Conservation (phyloP, 92 coral and sea anemone genomes). For the Chrysogorgia sp. region DNA sequence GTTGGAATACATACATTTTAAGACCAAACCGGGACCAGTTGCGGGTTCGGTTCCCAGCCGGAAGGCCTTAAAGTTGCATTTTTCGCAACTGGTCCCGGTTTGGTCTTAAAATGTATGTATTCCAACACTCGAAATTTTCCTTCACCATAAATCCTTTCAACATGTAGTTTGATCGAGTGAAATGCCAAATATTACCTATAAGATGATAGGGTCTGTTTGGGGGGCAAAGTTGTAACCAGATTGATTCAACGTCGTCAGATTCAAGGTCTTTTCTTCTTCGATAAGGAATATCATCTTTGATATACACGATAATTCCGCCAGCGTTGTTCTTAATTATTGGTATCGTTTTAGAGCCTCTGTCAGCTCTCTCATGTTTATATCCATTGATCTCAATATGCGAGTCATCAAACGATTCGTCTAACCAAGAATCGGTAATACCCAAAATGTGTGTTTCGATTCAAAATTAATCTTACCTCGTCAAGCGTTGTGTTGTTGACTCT, state of each 20-base stretch:
- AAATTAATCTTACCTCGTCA: conserved; percentile 31
- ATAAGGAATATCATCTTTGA: conserved; percentile 10
- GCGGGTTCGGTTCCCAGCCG: too few relatives aligned
- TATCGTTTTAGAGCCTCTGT: conserved; percentile 14
- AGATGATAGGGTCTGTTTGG: conserved; percentile 26
- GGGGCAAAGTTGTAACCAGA: conserved; percentile 50
- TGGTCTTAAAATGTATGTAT: too few relatives aligned
- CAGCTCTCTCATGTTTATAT: conserved; percentile 28
- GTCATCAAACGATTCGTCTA: conserved; percentile 24
- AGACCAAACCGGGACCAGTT: too few relatives aligned
- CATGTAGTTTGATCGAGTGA: too few relatives aligned
- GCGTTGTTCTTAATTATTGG: background rate
- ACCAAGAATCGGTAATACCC: conserved; percentile 44
- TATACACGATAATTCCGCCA: conserved; percentile 8
- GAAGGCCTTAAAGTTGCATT: too few relatives aligned
- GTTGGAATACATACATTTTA: too few relatives aligned
- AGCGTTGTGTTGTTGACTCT: conserved; percentile 27
- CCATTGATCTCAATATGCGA: conserved; percentile 37
- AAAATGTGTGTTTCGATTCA: conserved; percentile 27
- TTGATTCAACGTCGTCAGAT: conserved; percentile 21
- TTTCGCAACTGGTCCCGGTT: too few relatives aligned
- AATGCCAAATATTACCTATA: too few relatives aligned
- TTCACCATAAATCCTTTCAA: too few relatives aligned
- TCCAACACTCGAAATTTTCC: too few relatives aligned
- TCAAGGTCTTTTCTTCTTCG: conserved; percentile 38